phyloP scores from a whole-genome alignment of 2,888 invertebrate genomes.

The Trichogramma dendrolimi region DNA sequence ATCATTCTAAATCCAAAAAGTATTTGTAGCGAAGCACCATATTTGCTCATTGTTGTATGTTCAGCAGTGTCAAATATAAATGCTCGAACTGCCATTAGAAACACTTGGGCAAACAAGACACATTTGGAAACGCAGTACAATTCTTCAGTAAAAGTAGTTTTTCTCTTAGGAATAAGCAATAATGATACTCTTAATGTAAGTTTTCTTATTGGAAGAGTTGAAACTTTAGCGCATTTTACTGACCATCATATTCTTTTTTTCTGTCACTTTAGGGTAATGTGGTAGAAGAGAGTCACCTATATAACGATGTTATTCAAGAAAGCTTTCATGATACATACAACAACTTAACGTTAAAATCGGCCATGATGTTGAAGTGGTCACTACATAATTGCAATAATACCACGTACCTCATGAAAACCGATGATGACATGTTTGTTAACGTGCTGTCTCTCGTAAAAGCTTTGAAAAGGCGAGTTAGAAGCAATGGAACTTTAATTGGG shows the following conservation, averaged over 20 bases:
- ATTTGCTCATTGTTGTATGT: conserved; percentile 71
- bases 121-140: conserved; percentile 50
- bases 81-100: conserved; percentile 63
- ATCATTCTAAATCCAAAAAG: conserved; percentile 61
- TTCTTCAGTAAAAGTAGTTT: conserved; percentile 52
- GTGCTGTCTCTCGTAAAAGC: conserved; percentile 61
- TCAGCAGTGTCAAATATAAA: conserved; percentile 69
- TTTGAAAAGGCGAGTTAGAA: conserved; percentile 40
- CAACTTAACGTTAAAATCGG: conserved; percentile 80
- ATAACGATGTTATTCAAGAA: conserved; percentile 78
- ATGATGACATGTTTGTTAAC: conserved; percentile 84
- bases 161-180: conserved; percentile 61
- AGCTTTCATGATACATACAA: conserved; percentile 80
- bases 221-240: conserved; percentile 1
- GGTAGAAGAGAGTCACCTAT: conserved; percentile 63
- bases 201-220: conserved; percentile 14
- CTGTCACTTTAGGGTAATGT: conserved; percentile 57
- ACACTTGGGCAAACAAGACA: conserved; percentile 65
- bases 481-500: conserved; percentile 63
- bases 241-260: background rate
- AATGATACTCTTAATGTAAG: conserved; percentile 58
- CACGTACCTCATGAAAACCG: conserved; percentile 75
- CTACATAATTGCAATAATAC: conserved; percentile 62
- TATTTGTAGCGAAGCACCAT: conserved; percentile 56
- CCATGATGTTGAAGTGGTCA: conserved; percentile 80